Evolutionary conservation across 1,140 invertebrate species (phyloP).

Genomic region (Galendromus occidentalis): DNA sequence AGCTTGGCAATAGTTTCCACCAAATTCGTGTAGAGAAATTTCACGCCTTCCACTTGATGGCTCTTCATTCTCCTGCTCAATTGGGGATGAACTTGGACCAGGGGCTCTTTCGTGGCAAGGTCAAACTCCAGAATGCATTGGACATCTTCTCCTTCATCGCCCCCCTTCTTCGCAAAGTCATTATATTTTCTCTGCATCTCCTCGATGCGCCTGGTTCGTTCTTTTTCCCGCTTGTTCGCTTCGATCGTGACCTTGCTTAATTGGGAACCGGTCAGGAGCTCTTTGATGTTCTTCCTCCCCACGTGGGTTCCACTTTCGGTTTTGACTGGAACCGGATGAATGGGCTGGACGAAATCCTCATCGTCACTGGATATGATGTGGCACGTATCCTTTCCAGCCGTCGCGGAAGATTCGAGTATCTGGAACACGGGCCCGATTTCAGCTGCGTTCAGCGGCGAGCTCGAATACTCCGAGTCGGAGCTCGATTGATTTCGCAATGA

Average conservation of each 20-base stretch:
- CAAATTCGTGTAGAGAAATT: constrained; percentile 91
- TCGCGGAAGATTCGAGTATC: too few relatives aligned
- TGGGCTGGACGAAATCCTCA: too few relatives aligned
- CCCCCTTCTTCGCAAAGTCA: neutral
- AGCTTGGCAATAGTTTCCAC: constrained; percentile 64
- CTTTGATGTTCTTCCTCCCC: constrained; percentile 53
- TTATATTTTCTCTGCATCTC: neutral
- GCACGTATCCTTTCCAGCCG: too few relatives aligned
- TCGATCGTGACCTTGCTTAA: constrained; percentile 51
- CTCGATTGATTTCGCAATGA: too few relatives aligned
- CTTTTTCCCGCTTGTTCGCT: constrained; percentile 69
- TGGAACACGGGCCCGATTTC: too few relatives aligned
- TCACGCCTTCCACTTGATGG: constrained; percentile 67
- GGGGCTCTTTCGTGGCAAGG: constrained; percentile 50
- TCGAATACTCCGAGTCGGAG: too few relatives aligned
- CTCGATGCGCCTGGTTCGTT: constrained; percentile 41
- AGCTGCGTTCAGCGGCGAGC: too few relatives aligned
- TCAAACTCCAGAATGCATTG: constrained; percentile 56
- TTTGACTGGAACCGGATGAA: too few relatives aligned
- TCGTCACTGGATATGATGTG: too few relatives aligned
- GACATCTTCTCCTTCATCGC: neutral
- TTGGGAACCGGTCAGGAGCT: constrained; percentile 55
- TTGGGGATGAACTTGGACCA: constrained; percentile 56
- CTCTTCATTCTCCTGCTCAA: constrained; percentile 71
- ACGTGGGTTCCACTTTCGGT: neutral